Percentiles rank a stretch among this genome's conserved stretches.
These are phyloP conservation scores for Phodopus roborovskii DNA, from an alignment of 2,113 vertebrate species.

Conservation along the genomic window DNA sequence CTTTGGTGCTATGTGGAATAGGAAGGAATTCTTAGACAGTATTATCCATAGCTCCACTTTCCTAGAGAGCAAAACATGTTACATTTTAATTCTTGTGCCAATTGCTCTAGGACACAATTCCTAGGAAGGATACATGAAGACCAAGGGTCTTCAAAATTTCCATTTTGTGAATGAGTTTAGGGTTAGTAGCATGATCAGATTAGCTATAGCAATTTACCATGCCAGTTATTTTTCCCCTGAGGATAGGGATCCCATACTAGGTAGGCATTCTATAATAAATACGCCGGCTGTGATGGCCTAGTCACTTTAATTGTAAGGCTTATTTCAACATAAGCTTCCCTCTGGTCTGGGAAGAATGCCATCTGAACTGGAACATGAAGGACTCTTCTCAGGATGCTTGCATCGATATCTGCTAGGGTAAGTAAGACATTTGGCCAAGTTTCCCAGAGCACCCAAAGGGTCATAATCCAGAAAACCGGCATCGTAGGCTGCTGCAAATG, in stretches of 20 bases:
- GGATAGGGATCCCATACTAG: not conserved
- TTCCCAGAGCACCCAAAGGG: not conserved
- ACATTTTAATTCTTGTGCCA: not conserved
- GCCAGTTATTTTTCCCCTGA: not conserved
- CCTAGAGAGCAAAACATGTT: not conserved
- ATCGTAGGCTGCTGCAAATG: accelerated
- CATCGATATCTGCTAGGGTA: not conserved
- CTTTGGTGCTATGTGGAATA: not conserved
- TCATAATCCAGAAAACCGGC: not conserved
- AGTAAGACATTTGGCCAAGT: not conserved
- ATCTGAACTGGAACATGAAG: not conserved
- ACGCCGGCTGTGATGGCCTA: not conserved
- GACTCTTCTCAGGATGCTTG: not conserved
- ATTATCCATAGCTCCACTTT: not conserved
- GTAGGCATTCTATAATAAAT: not conserved
- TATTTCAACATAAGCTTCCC: not conserved
- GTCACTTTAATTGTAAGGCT: not conserved
- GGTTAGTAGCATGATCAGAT: not conserved
- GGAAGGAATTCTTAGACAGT: not conserved
- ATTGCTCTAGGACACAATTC: not conserved
- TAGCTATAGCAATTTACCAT: not conserved
- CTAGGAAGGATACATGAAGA: not conserved
- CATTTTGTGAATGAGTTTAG: not conserved
- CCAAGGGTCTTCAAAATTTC: not conserved
- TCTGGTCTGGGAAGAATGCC: not conserved